Percentiles rank a stretch among this genome's conserved stretches.
Conservation (phyloP, 2,797 vertebrate species). For the Picus viridis region DNA sequence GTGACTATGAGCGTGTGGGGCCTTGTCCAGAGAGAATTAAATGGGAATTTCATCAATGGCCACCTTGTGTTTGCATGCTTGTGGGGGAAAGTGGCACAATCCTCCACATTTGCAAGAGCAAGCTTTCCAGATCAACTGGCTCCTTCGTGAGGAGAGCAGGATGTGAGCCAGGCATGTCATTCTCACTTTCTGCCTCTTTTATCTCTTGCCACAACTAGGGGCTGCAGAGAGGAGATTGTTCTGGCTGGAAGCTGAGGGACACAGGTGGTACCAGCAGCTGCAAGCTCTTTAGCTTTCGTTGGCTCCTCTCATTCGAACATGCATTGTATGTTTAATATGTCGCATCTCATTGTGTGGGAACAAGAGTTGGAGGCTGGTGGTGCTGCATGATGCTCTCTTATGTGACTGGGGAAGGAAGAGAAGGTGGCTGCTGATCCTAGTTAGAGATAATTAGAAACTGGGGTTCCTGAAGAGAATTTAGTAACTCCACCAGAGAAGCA, state of each 20-base stretch:
- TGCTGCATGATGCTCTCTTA: not conserved
- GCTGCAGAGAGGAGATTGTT: slow-evolving; percentile 65
- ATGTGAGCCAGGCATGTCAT: slow-evolving; percentile 44
- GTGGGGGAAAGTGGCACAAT: not conserved
- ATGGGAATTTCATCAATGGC: not conserved
- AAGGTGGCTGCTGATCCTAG: slow-evolving; percentile 62
- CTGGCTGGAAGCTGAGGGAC: slow-evolving; percentile 70
- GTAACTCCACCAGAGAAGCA: slow-evolving; percentile 55
- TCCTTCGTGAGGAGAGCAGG: not conserved
- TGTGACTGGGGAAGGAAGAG: not conserved
- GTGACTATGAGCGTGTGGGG: not conserved
- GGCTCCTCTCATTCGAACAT: slow-evolving; percentile 57
- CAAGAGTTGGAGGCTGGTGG: not conserved
- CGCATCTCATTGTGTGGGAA: slow-evolving; percentile 19
- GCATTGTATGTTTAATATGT: slow-evolving; percentile 55
- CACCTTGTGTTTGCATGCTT: not conserved
- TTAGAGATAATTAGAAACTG: slow-evolving; percentile 65
- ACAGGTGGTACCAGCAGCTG: slow-evolving; percentile 74
- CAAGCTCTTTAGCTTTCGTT: slow-evolving; percentile 65
- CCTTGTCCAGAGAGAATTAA: not conserved
- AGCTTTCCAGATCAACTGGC: slow-evolving; percentile 55
- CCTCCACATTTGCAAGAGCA: not conserved
- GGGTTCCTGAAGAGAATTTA: slow-evolving; percentile 58
- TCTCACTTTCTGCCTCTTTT: slow-evolving; percentile 65
- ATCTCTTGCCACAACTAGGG: slow-evolving; percentile 65